A percentile compares a stretch with the other conserved stretches of the same genome.
phyloP scores from a whole-genome alignment of 1,140 invertebrate genomes.

The Drosophila pallidifrons region DNA sequence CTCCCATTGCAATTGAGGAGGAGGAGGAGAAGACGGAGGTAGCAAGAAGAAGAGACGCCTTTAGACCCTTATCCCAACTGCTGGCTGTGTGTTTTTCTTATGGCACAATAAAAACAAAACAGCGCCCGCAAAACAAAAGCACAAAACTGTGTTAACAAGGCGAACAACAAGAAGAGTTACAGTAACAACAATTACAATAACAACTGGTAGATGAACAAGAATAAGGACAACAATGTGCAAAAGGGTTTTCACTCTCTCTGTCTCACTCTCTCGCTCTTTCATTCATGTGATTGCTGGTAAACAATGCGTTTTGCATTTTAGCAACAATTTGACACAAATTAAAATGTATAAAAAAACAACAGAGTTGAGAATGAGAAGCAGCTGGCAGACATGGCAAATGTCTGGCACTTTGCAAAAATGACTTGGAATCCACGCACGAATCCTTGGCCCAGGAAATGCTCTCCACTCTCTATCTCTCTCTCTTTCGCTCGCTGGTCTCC shows the following conservation, averaged over 20 bases:
- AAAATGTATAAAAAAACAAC: conserved; percentile 66
- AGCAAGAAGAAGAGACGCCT: not conserved
- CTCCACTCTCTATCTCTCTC: not conserved
- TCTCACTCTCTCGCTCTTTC: conserved; percentile 12
- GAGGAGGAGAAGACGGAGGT: conserved; percentile 22
- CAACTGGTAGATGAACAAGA: conserved; percentile 30
- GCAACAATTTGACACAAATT: conserved; percentile 83
- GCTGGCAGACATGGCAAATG: conserved; percentile 3
- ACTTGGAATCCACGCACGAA: conserved; percentile 35
- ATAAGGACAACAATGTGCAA: conserved; percentile 54
- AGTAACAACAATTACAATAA: conserved; percentile 36
- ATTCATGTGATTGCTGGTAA: conserved; percentile 27
- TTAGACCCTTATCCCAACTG: conserved; percentile 24
- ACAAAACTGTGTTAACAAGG: conserved; percentile 83
- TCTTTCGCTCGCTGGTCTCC: not conserved
- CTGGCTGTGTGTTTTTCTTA: conserved; percentile 68
- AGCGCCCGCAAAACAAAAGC: conserved; percentile 75
- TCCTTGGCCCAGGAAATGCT: conserved; percentile 14
- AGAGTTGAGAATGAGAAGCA: conserved; percentile 15
- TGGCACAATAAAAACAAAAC: conserved; percentile 70
- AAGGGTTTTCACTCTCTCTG: conserved; percentile 11
- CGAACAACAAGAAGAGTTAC: conserved; percentile 35
- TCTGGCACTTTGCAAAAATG: conserved; percentile 38
- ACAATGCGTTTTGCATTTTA: conserved; percentile 82
- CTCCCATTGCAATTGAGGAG: conserved; percentile 1